Percentiles rank a stretch among this genome's conserved stretches.
Evolutionary conservation across 37 sponge, comb jelly and placozoan genomes (phyloP).

Genomic region (Halichondria panicea): DNA sequence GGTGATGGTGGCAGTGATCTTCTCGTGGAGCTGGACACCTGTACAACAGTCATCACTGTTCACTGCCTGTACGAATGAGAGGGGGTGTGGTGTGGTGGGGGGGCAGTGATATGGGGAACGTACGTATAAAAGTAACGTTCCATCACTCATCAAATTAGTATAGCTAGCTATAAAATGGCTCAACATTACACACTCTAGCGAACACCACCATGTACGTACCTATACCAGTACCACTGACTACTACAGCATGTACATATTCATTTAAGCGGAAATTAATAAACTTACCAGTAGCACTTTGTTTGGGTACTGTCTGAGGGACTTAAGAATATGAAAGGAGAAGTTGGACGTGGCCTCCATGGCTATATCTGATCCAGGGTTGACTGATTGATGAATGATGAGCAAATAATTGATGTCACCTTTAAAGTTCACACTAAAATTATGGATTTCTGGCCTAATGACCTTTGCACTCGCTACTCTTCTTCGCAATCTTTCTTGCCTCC

Average conservation of each 20-base stretch:
- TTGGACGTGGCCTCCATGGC: constrained; percentile 37
- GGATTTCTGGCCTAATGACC: too few relatives aligned
- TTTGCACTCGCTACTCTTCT: too few relatives aligned
- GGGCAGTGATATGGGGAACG: neutral
- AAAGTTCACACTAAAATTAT: too few relatives aligned
- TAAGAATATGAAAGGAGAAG: constrained; percentile 43
- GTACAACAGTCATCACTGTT: constrained; percentile 27
- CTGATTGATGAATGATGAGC: neutral
- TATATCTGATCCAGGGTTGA: neutral
- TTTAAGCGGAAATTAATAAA: neutral
- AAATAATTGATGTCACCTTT: neutral
- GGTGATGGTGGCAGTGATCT: constrained; percentile 26
- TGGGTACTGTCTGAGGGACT: constrained; percentile 26
- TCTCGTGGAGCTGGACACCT: constrained; percentile 38
- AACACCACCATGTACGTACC: too few relatives aligned
- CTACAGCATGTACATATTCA: too few relatives aligned
- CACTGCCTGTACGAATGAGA: constrained; percentile 12
- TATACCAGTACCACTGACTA: too few relatives aligned
- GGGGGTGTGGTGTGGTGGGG: neutral
- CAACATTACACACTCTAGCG: too few relatives aligned
- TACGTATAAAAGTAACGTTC: too few relatives aligned
- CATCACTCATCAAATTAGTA: neutral
- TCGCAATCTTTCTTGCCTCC: too few relatives aligned
- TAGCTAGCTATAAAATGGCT: neutral
- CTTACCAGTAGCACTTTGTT: constrained; percentile 62